phyloP scores from a whole-genome alignment of 1,140 invertebrate genomes.

The Sesamia nonagrioides region DNA sequence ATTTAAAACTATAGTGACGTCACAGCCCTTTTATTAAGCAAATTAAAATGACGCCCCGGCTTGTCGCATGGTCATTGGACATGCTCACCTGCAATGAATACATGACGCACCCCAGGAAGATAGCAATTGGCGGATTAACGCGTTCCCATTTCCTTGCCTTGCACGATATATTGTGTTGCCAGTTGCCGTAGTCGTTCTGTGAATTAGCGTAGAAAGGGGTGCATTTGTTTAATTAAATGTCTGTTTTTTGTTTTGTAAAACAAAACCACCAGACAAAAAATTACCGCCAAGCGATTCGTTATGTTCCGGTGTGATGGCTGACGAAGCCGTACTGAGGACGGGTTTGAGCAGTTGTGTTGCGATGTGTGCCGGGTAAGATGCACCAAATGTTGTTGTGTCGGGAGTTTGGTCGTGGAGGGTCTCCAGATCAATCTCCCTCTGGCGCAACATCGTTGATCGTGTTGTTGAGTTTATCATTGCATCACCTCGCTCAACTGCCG shows the following conservation, averaged over 20 bases:
- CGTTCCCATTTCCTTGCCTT: constrained; percentile 53
- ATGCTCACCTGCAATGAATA: constrained; percentile 21
- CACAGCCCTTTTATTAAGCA: background rate
- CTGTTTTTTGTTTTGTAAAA: background rate
- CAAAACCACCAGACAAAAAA: no score
- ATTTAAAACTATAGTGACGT: background rate
- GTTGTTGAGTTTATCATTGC: no score
- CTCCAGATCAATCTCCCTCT: no score
- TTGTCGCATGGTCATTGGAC: background rate
- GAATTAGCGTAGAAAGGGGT: constrained; percentile 21
- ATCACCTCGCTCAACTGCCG: no score
- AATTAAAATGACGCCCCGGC: background rate
- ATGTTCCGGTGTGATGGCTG: no score
- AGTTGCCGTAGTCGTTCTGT: background rate
- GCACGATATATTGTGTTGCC: constrained; percentile 22
- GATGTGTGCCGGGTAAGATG: no score
- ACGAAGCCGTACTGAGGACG: no score
- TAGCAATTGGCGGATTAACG: constrained; percentile 56
- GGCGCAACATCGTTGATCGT: no score
- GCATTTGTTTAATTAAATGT: constrained; percentile 4
- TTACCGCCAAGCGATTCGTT: no score
- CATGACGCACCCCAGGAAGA: constrained; percentile 50
- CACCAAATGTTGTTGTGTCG: no score
- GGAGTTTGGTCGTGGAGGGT: no score
- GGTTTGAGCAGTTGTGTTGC: no score